Percentiles rank a stretch among this genome's conserved stretches.
These are phyloP conservation scores for Haemorhous mexicanus DNA, from an alignment of 2,113 vertebrate species.

Conservation along the genomic window DNA sequence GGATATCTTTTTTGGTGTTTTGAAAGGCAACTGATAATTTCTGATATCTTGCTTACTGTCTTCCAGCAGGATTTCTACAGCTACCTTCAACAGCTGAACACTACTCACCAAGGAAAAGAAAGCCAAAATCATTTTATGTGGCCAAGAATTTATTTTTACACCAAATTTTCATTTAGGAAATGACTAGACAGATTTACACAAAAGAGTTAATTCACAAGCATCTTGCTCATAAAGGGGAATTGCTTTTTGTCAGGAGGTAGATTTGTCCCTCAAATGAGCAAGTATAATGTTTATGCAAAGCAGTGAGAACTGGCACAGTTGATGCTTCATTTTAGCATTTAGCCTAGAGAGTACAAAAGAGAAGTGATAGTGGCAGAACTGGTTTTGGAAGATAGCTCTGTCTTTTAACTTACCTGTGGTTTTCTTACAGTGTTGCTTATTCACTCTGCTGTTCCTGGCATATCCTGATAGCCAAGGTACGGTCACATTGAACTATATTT, in stretches of 20 bases:
- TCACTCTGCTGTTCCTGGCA: not conserved
- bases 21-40: not conserved
- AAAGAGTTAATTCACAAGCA: not conserved
- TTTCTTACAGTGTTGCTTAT: not conserved
- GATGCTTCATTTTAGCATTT: not conserved
- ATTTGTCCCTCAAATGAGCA: not conserved
- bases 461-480: not conserved
- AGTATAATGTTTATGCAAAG: not conserved
- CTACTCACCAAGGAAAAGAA: not conserved
- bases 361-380: not conserved
- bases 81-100: not conserved
- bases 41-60: not conserved
- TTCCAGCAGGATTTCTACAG: not conserved
- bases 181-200: not conserved
- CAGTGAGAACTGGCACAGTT: not conserved
- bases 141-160: not conserved
- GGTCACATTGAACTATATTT: not conserved
- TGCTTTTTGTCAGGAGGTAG: not conserved
- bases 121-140: not conserved
- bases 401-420: not conserved
- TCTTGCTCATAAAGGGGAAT: not conserved
- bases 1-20: not conserved
- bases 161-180: not conserved
- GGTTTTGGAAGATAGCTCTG: not conserved
- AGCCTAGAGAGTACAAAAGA: not conserved